A percentile compares a stretch with the other conserved stretches of the same genome.
These are phyloP conservation scores for Aplocera efformata DNA, from an alignment of 2,888 invertebrate species.

Conservation along the genomic window DNA sequence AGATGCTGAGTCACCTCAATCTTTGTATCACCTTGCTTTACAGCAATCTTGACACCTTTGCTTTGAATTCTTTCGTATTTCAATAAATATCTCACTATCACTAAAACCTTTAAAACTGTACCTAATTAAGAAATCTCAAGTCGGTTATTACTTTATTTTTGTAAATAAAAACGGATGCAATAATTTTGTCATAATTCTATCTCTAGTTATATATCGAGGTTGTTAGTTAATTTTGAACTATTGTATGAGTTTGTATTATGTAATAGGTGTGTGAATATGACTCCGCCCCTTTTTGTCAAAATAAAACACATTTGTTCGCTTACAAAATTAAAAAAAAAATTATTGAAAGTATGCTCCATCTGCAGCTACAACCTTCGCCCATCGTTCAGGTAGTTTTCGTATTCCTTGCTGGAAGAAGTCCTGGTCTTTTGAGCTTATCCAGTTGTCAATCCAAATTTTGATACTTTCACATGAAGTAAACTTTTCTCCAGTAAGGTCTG, in stretches of 20 bases:
- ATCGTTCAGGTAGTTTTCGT: too few relatives aligned
- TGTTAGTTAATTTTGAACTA: conserved; percentile 60
- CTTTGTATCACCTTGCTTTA: conserved; percentile 60
- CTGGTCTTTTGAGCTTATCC: too few relatives aligned
- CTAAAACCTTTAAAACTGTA: conserved; percentile 33
- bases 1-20: conserved; percentile 46
- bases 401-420: too few relatives aligned
- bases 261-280: too few relatives aligned
- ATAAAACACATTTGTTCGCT: too few relatives aligned
- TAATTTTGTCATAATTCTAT: conserved; percentile 72
- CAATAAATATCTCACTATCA: conserved; percentile 37
- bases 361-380: too few relatives aligned
- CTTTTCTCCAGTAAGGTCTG: too few relatives aligned
- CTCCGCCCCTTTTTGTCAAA: too few relatives aligned
- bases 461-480: too few relatives aligned
- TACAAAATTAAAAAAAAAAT: too few relatives aligned
- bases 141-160: conserved; percentile 40
- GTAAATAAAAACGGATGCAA: conserved; percentile 68
- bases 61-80: conserved; percentile 49
- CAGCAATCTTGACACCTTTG: conserved; percentile 51
- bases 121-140: conserved; percentile 45
- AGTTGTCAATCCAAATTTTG: too few relatives aligned
- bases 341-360: too few relatives aligned
- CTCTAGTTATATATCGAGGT: conserved; percentile 54
- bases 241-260: conserved; percentile 26